These are phyloP conservation scores for Rhamnusium bicolor DNA, from an alignment of 2,888 invertebrate genomes.

Conservation along the genomic window DNA sequence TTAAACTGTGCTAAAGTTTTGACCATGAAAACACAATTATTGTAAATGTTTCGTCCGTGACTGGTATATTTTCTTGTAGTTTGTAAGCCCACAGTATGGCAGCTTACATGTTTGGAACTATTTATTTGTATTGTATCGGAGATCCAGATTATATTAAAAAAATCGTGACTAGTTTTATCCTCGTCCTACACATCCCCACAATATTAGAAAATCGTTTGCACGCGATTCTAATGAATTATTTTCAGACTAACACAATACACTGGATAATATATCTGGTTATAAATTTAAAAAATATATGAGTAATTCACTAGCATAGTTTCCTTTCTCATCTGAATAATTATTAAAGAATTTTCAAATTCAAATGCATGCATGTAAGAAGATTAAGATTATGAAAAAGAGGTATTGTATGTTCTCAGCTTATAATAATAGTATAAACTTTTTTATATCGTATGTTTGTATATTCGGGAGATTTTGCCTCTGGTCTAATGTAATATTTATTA, in stretches of 20 bases:
- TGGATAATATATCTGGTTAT: background rate
- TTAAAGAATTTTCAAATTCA: background rate
- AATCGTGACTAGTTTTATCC: background rate
- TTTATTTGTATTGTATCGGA: no score
- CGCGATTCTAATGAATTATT: background rate
- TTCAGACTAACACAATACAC: background rate
- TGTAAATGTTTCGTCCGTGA: no score
- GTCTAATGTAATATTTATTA: conserved; percentile 16
- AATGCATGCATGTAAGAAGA: background rate
- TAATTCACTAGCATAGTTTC: background rate
- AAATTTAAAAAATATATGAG: background rate
- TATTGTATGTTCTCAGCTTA: background rate
- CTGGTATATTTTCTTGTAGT: no score
- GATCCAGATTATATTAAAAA: no score
- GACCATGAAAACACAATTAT: no score
- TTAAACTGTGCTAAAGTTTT: no score
- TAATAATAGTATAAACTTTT: background rate
- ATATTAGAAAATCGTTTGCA: background rate
- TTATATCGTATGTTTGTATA: background rate
- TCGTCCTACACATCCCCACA: background rate
- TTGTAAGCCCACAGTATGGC: no score
- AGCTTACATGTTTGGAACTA: no score
- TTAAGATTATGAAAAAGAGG: background rate
- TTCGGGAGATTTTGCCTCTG: background rate
- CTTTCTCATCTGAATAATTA: background rate